Evolutionary conservation across 2,888 invertebrate species (phyloP).

Genomic region (Erynnis tages): DNA sequence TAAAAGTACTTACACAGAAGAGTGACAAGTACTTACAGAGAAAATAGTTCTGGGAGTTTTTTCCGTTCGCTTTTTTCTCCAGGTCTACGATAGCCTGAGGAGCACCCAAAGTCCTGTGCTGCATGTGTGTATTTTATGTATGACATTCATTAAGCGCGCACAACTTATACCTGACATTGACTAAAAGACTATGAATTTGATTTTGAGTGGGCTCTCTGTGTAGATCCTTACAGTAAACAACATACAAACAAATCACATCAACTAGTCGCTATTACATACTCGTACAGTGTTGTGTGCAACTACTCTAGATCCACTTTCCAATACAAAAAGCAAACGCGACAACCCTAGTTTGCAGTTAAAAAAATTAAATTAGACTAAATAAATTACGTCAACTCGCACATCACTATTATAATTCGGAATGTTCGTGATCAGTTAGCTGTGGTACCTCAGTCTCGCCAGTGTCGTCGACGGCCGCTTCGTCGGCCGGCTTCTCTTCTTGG

Average conservation of each 20-base stretch:
- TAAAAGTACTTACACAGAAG: no score
- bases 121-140: no score
- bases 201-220: background rate
- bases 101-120: no score
- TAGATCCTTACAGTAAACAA: background rate
- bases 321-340: slow-evolving; percentile 65
- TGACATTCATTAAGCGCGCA: no score
- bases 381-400: slow-evolving; percentile 54
- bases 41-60: no score
- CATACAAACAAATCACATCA: slow-evolving; percentile 4
- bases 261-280: slow-evolving; percentile 1
- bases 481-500: slow-evolving; percentile 47
- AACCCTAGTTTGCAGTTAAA: slow-evolving; percentile 51
- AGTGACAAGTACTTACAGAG: no score
- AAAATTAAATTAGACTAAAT: slow-evolving; percentile 74
- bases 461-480: slow-evolving; percentile 41
- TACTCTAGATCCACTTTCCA: slow-evolving; percentile 27
- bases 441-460: slow-evolving; percentile 45
- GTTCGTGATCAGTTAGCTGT: slow-evolving; percentile 58
- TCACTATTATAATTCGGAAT: slow-evolving; percentile 78
- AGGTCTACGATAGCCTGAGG: no score
- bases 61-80: no score
- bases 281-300: slow-evolving; percentile 36
- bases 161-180: no score
- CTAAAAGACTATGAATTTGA: background rate